Evolutionary conservation across 2,888 invertebrate genomes (phyloP).

Genomic region (Abrostola tripartita): DNA sequence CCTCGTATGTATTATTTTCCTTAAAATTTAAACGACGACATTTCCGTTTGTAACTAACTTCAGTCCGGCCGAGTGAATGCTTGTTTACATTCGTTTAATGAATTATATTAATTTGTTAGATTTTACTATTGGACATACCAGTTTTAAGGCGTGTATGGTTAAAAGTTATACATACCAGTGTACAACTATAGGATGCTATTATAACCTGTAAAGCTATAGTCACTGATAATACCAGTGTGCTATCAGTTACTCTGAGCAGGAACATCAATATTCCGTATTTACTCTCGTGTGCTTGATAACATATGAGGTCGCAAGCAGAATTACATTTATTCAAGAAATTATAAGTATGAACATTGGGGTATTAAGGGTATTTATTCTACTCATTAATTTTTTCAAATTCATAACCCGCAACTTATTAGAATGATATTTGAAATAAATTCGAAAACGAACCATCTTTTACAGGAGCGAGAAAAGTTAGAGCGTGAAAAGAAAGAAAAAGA

Average conservation of each 20-base stretch:
- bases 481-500: slow-evolving; percentile 69
- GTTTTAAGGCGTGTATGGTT: neutral
- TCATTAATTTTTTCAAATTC: too few relatives aligned
- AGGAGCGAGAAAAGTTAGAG: slow-evolving; percentile 73
- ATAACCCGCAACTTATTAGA: too few relatives aligned
- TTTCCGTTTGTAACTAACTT: too few relatives aligned
- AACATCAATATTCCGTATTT: slow-evolving; percentile 72
- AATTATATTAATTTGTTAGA: too few relatives aligned
- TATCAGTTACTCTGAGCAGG: slow-evolving; percentile 58
- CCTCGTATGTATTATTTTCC: too few relatives aligned
- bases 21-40: too few relatives aligned
- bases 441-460: neutral
- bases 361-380: too few relatives aligned
- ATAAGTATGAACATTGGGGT: neutral
- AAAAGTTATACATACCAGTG: neutral
- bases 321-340: slow-evolving; percentile 5
- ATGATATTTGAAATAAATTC: too few relatives aligned
- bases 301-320: slow-evolving; percentile 64
- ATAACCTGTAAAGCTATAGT: slow-evolving; percentile 17
- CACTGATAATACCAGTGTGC: slow-evolving; percentile 17
- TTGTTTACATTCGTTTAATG: too few relatives aligned
- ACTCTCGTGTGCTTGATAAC: slow-evolving; percentile 63
- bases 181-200: neutral
- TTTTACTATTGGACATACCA: neutral
- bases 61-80: too few relatives aligned